Base-by-base conservation (phyloP, 2,113 vertebrate genomes). In the Platysternon megacephalum region DNA sequence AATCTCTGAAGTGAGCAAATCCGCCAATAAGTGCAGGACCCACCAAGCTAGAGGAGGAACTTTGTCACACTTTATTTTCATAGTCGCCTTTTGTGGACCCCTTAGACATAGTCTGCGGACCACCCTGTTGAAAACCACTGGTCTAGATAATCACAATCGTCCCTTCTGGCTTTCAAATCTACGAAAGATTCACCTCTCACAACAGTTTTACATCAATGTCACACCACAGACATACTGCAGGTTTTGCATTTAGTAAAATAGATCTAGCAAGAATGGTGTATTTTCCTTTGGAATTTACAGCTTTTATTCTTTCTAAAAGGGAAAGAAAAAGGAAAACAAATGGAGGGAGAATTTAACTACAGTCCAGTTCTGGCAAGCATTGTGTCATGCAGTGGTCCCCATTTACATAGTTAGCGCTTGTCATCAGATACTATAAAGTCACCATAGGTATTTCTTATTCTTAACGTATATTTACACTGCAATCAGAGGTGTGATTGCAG, bases 201-300 rank as follows among this genome's bases (percentile, higher is more conserved):
- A n/a, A 32, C 61, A 65, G 61, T 65, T 65, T 65, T 17, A 65
- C 61, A 65, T 16, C 32, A 35, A n/a, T n/a, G 32, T 13, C 3
- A n/a, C 32, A 17, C 14, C 7, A 17, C 29, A 17, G 14, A n/a
- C 32, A 35, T 58, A 28, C 11, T 28, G 11, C 29, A 79, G 86
- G 93, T 76, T 65, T 84, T 86, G 90, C 84, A 79, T 79, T 86
- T 55, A 87, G 35, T 83, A 88, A 79, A 93, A 93, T 21, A 88
- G 84, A 94, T 91, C 80, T 95, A 95, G 80, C 91, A 91, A 92
- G 85, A 12, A 80, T 93, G 6, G 56, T 80, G 2, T 80, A 88
- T 95, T 93, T 96, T 52, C 83, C 72, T 96, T 96, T 97, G 74
- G 90, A 97, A 95, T 39, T 74, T 44, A 74, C 72, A 39, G 21